Conservation (phyloP, 92 coral and sea anemone species). For the Montipora capitata region DNA sequence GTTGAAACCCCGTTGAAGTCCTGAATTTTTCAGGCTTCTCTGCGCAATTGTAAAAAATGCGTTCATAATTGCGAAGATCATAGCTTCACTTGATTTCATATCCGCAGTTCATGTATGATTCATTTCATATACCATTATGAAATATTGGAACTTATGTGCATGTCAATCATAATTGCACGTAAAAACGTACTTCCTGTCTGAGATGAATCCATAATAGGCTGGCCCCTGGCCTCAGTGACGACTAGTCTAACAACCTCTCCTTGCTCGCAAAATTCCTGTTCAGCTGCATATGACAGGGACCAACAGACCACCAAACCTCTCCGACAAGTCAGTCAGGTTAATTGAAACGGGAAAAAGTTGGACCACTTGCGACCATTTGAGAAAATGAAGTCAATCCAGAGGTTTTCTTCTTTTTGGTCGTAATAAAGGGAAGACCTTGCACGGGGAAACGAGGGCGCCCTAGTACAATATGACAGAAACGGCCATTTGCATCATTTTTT, state of each 20-base stretch:
- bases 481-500: not conserved
- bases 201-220: constrained; percentile 57
- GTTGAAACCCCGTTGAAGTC: no score
- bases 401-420: constrained; percentile 22
- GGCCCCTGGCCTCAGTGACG: constrained; percentile 48
- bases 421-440: constrained; percentile 32
- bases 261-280: constrained; percentile 51
- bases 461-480: not conserved
- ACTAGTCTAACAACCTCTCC: constrained; percentile 59
- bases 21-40: no score
- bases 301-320: constrained; percentile 38
- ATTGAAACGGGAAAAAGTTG: constrained; percentile 28
- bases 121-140: no score
- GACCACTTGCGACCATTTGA: constrained; percentile 9
- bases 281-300: constrained; percentile 36
- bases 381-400: constrained; percentile 3
- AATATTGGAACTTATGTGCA: no score
- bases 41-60: no score
- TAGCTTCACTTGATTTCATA: no score
- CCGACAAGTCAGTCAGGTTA: constrained; percentile 26
- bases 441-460: not conserved
- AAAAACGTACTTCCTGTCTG: constrained; percentile 56
- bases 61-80: no score
- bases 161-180: no score
- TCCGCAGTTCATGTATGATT: no score